These are phyloP conservation scores for Mionectes macconnelli DNA, from an alignment of 2,113 vertebrate genomes.

Conservation along the genomic window DNA sequence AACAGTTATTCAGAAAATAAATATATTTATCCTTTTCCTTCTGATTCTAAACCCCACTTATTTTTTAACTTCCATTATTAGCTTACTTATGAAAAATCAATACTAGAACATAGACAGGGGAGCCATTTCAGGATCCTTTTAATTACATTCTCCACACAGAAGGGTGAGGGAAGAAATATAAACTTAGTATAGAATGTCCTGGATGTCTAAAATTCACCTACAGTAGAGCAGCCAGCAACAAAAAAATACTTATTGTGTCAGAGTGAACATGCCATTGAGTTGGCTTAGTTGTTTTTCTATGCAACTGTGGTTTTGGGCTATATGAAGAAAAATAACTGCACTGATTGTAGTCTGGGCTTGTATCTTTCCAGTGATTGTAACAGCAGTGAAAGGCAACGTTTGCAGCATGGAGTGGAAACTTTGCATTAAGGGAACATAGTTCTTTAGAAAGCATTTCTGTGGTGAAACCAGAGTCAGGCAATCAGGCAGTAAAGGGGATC, in stretches of 20 bases:
- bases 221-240: neutral
- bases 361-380: neutral
- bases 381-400: neutral
- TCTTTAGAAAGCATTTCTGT: neutral
- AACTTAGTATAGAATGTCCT: neutral
- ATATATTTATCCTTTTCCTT: neutral
- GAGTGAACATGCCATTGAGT: accelerated
- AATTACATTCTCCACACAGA: neutral
- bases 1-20: neutral
- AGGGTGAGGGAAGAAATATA: neutral
- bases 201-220: neutral
- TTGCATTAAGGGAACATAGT: neutral
- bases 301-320: neutral
- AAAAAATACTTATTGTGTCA: neutral
- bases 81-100: neutral
- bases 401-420: neutral
- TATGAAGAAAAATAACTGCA: neutral
- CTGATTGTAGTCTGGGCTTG: neutral
- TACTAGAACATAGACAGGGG: neutral
- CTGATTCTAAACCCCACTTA: neutral
- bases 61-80: neutral
- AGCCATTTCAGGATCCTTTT: neutral
- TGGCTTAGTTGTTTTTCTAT: neutral
- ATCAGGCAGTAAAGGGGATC: neutral
- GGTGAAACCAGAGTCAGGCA: neutral